Base-by-base conservation (phyloP, 2,888 invertebrate genomes). In the Arctia plantaginis region DNA sequence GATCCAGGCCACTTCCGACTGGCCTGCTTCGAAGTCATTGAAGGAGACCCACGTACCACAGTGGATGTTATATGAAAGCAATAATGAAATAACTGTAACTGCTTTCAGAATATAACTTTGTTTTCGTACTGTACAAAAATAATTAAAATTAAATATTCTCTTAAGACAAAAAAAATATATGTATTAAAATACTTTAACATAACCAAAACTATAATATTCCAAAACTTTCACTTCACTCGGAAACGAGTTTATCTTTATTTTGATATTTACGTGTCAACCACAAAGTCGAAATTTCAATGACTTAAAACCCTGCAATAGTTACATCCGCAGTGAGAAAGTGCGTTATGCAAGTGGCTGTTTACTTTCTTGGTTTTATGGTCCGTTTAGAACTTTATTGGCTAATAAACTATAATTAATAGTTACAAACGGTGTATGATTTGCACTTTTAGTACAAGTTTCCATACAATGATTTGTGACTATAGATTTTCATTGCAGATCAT, bases 291-390 rank as follows among this genome's bases (percentile, higher is more conserved):
- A 77, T 75, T 80, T n/a, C 70, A 27, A 33, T 73, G 70, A 35
- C 6, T 0, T 62, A 12, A 41, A 47, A 3, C 39, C 39, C 20
- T 68, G n/a, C 33, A 27, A 51, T 72, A 67, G 71, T 51, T 73
- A 79, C 75, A 80, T 82, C 73, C 73, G 70, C 73, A 15, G 44
- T 75, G 76, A 69, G 85, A 83, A 85, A 85, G 85, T 81, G 10
- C 69, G 77, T 77, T 76, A 76, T 64, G 66, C 33, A 71, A 77
- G 73, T 44, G 41, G 44, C 65, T 77, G 41, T 82, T 74, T 68
- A 68, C 69, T 72, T 79, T 66, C 72, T 66, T 67, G 30, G 55
- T 66, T 23, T 69, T 1, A 62, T 62, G 62, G 41, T 70, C 20
- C 65, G 39, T 62, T 41, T 35, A 67, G 62, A 47, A 8, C 6